phyloP scores from a whole-genome alignment of 2,797 vertebrate species.

The Gymnoscopelus braueri region DNA sequence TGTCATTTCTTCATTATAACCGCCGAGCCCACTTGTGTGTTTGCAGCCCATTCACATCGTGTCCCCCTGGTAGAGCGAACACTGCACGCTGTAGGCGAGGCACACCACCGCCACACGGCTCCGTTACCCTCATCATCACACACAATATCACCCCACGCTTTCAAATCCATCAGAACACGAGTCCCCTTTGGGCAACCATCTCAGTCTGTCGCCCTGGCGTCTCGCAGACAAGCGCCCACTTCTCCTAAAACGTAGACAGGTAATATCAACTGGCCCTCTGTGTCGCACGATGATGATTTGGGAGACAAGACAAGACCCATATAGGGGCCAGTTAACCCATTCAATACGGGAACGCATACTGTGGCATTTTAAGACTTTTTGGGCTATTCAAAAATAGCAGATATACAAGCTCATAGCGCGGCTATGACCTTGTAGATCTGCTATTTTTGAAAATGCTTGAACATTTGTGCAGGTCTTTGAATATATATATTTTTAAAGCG shows the following conservation, averaged over 20 bases:
- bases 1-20: constrained; percentile 8
- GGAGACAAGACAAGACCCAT: neutral
- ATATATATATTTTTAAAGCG: no score
- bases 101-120: neutral
- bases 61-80: neutral
- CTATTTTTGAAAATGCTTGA: no score
- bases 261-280: neutral
- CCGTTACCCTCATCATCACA: neutral
- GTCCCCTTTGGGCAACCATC: constrained; percentile 3
- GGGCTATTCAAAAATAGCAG: no score
- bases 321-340: no score
- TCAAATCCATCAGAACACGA: neutral
- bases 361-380: no score
- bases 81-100: neutral
- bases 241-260: neutral
- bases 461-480: no score
- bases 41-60: neutral
- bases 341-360: no score
- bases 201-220: neutral
- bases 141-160: neutral
- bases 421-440: no score
- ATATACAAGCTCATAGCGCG: no score
- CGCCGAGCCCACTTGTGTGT: neutral
- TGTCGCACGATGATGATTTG: neutral
- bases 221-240: neutral